These are phyloP conservation scores for Zosterops borbonicus DNA, from an alignment of 2,113 vertebrate genomes.

Conservation along the genomic window DNA sequence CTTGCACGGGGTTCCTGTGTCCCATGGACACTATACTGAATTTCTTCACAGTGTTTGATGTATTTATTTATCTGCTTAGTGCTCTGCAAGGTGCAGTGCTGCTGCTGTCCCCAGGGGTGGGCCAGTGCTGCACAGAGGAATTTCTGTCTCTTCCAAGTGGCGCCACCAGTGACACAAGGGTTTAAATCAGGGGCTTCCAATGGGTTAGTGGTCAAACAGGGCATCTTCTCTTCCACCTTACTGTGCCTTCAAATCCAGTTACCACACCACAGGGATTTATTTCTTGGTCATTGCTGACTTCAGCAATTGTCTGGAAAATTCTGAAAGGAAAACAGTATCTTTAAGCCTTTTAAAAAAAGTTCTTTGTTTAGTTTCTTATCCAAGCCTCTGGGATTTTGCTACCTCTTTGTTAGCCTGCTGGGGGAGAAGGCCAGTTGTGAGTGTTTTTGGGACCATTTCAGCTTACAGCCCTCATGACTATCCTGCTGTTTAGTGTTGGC, in stretches of 20 bases:
- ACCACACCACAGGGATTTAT: not conserved
- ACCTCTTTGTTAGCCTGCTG: not conserved
- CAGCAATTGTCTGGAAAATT: not conserved
- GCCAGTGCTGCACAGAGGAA: not conserved
- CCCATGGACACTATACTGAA: rapidly evolving
- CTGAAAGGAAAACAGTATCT: not conserved
- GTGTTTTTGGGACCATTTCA: not conserved
- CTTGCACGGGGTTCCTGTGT: rapidly evolving
- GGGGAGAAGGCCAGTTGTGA: not conserved
- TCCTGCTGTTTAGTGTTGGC: not conserved
- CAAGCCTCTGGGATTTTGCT: not conserved
- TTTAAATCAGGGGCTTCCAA: not conserved
- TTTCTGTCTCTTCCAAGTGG: rapidly evolving
- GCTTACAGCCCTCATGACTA: not conserved
- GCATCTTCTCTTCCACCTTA: not conserved
- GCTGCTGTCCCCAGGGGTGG: not conserved
- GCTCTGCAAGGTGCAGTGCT: not conserved
- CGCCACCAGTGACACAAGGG: not conserved
- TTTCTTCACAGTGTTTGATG: not conserved
- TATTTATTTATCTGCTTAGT: not conserved
- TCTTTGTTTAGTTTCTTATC: not conserved
- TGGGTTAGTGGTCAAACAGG: not conserved
- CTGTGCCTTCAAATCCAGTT: not conserved
- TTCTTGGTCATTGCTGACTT: not conserved
- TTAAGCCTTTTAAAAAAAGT: not conserved